phyloP scores from a whole-genome alignment of 1,140 invertebrate genomes.

The Melipona quadrifasciata region DNA sequence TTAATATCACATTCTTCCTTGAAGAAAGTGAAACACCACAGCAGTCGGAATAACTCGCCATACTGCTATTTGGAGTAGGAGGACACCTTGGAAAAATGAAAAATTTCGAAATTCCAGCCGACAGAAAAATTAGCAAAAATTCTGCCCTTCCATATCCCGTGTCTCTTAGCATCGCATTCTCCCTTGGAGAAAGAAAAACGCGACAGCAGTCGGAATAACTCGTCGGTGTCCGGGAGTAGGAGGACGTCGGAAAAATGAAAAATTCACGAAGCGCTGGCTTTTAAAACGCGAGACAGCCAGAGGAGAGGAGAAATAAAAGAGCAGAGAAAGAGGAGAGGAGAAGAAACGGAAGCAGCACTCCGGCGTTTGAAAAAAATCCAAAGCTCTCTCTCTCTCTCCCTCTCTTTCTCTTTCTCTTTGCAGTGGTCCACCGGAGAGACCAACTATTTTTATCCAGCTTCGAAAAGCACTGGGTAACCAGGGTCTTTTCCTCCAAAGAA shows the following conservation, averaged over 20 bases:
- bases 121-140: too few species aligned
- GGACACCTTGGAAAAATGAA: too few species aligned
- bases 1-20: too few species aligned
- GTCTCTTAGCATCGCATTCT: not conserved
- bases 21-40: too few species aligned
- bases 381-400: conserved; percentile 6
- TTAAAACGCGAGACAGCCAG: not conserved
- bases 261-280: conserved; percentile 23
- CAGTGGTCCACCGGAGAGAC: conserved; percentile 60
- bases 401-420: conserved; percentile 40
- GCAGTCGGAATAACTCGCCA: too few species aligned
- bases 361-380: conserved; percentile 51
- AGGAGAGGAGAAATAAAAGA: not conserved
- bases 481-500: not conserved
- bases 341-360: conserved; percentile 24
- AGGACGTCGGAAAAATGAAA: conserved; percentile 25
- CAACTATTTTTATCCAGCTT: conserved; percentile 63
- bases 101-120: too few species aligned
- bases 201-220: not conserved
- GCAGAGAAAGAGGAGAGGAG: not conserved
- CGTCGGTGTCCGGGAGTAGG: not conserved
- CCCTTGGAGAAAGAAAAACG: not conserved
- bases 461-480: not conserved
- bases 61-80: too few species aligned
- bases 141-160: not conserved